Evolutionary conservation across 2,113 vertebrate genomes (phyloP), one percentile per base, ranked within the genome.

Genomic region (Tupaia tana): DNA sequence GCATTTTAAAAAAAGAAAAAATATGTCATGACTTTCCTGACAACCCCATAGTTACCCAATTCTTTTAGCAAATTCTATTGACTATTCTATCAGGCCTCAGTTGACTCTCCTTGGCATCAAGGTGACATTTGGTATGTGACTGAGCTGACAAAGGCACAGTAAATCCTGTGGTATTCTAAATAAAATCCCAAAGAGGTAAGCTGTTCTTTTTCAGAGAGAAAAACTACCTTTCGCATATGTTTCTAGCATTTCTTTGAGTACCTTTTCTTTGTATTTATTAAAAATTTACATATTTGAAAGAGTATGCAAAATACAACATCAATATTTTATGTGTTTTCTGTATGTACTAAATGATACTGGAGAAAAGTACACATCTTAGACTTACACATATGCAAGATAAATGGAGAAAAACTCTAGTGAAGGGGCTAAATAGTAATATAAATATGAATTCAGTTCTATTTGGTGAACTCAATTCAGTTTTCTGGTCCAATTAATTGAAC

Each of bases 261-360:
- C 3, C 11, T 95, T 91, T 54, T 80, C 83, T 81, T 24, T 52
- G 29, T 25, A 29, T 61, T 27, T 87, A 82, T 56, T 90, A 95
- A 93, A 90, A 82, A 80, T 81, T 31, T 69, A 78, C 2, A 31
- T 80, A 24, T 89, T 93, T 79, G 20, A 75, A 90, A 91, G 22
- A 0, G 8, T 70, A 58, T 29, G 15, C 4, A 75, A 74, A 90
- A 79, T 43, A 80, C 89, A 86, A 74, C 56, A 80, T 81, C 52
- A 79, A 6, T 27, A 71, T 34, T 77, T 87, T 92, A n/a, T 52
- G 29, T 93, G 9, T 73, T 90, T 94, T 95, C 92, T 88, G 22
- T 80, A n/a, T 63, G 6, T 18, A 43, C 4, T 54, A 59, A 95
- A 77, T 54, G 91, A 86, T 27, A 78, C 1, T 94, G 11, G 10